phyloP scores from a whole-genome alignment of 2,797 vertebrate species.

The Pteronotus mesoamericanus region DNA sequence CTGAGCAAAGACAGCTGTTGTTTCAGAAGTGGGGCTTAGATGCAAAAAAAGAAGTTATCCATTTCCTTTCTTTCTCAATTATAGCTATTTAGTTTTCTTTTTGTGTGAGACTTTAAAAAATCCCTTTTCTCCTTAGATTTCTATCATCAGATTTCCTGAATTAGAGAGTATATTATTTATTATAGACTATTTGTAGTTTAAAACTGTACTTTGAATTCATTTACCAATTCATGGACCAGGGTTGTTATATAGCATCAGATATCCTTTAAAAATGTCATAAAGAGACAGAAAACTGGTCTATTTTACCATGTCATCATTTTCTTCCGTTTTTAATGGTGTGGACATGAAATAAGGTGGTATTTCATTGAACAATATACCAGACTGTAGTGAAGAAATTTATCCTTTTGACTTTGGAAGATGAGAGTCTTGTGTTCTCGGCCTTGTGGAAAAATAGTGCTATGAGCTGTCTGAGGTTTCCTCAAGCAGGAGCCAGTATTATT shows the following conservation, averaged over 20 bases:
- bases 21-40: slow-evolving; percentile 43
- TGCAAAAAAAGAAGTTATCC: slow-evolving; percentile 31
- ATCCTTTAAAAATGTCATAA: not conserved
- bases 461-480: not conserved
- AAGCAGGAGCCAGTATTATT: not conserved
- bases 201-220: slow-evolving; percentile 36
- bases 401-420: slow-evolving; percentile 21
- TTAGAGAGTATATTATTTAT: not conserved
- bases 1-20: slow-evolving; percentile 69
- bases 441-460: not conserved
- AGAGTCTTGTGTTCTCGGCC: not conserved
- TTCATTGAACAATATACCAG: not conserved
- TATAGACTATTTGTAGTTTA: not conserved
- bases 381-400: not conserved
- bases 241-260: not conserved
- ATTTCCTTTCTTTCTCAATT: slow-evolving; percentile 38
- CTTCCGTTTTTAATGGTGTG: not conserved
- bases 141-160: slow-evolving; percentile 20
- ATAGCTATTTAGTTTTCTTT: not conserved
- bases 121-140: slow-evolving; percentile 29
- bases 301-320: slow-evolving; percentile 26
- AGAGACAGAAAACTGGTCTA: not conserved
- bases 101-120: slow-evolving; percentile 9
- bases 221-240: not conserved
- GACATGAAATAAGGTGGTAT: not conserved